Percentiles rank a stretch among this genome's conserved stretches.
Conservation (phyloP, 2,113 vertebrate genomes). For the Rhynchomys soricoides region DNA sequence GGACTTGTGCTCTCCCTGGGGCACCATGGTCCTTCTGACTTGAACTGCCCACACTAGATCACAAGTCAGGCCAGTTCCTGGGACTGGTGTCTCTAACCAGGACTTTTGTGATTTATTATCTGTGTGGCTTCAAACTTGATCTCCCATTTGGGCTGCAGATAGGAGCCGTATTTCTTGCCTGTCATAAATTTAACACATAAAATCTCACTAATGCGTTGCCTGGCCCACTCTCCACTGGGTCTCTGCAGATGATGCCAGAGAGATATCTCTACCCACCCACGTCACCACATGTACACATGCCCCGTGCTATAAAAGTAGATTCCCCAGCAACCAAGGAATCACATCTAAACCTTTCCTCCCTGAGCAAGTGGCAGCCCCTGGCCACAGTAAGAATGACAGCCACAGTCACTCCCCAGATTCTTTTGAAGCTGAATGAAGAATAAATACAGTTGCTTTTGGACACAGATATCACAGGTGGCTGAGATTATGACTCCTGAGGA, state of each 20-base stretch:
- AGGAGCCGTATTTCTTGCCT: not conserved
- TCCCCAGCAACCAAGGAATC: not conserved
- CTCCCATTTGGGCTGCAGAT: not conserved
- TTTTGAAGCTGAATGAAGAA: not conserved
- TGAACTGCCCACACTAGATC: not conserved
- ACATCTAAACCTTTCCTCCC: not conserved
- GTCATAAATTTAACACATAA: not conserved
- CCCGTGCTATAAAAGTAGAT: not conserved
- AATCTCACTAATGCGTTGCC: not conserved
- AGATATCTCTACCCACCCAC: too few relatives aligned
- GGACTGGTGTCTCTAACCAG: not conserved
- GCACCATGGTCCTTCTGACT: accelerated
- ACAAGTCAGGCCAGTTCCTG: not conserved
- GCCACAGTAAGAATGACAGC: not conserved
- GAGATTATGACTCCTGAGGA: not conserved
- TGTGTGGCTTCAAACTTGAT: not conserved
- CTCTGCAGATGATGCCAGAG: not conserved
- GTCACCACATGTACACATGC: not conserved
- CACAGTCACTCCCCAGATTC: not conserved
- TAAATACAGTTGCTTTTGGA: not conserved
- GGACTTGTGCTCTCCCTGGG: accelerated
- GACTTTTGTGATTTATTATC: not conserved
- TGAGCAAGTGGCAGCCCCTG: accelerated
- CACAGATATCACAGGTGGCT: not conserved
- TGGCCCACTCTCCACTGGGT: too few relatives aligned